A percentile compares a stretch with the other conserved stretches of the same genome.
Evolutionary conservation across 2,888 invertebrate genomes (phyloP).

Genomic region (Amiota minor): DNA sequence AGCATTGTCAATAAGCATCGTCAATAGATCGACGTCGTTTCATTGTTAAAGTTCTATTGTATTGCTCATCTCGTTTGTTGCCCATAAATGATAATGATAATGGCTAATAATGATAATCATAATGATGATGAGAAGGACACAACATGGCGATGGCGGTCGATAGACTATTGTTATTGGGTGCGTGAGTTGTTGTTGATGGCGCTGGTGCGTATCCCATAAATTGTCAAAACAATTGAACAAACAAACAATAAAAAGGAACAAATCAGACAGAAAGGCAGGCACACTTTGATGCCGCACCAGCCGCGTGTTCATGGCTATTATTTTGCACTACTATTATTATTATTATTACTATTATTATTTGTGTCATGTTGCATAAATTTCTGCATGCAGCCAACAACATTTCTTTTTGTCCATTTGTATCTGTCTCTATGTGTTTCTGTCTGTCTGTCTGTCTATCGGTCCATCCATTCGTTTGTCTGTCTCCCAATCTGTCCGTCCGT

Average conservation of each 20-base stretch:
- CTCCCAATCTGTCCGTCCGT: conserved; percentile 43
- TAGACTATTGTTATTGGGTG: conserved; percentile 43
- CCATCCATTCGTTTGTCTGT: background rate
- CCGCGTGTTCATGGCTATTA: conserved; percentile 42
- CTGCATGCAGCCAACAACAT: background rate
- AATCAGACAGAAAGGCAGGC: conserved; percentile 34
- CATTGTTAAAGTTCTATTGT: conserved; percentile 6
- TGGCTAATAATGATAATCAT: conserved; percentile 52
- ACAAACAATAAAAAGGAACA: conserved; percentile 33
- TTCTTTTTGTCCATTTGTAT: conserved; percentile 20
- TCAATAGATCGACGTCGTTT: conserved; percentile 1
- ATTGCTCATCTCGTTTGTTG: conserved; percentile 52
- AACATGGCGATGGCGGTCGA: conserved; percentile 6
- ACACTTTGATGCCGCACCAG: conserved; percentile 35
- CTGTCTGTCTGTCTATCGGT: conserved; percentile 48
- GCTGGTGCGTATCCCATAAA: conserved; percentile 65
- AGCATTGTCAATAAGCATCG: no score
- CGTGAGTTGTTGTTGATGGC: conserved; percentile 38
- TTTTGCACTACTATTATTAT: conserved; percentile 47
- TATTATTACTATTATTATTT: conserved; percentile 4
- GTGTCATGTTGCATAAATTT: conserved; percentile 3
- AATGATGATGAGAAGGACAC: conserved; percentile 47
- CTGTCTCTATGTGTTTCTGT: conserved; percentile 54
- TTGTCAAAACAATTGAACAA: conserved; percentile 64
- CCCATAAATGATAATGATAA: conserved; percentile 64